Evolutionary conservation across 2,113 vertebrate genomes (phyloP), one percentile per base, ranked within the genome.

Genomic region (Accipiter cooperii): DNA sequence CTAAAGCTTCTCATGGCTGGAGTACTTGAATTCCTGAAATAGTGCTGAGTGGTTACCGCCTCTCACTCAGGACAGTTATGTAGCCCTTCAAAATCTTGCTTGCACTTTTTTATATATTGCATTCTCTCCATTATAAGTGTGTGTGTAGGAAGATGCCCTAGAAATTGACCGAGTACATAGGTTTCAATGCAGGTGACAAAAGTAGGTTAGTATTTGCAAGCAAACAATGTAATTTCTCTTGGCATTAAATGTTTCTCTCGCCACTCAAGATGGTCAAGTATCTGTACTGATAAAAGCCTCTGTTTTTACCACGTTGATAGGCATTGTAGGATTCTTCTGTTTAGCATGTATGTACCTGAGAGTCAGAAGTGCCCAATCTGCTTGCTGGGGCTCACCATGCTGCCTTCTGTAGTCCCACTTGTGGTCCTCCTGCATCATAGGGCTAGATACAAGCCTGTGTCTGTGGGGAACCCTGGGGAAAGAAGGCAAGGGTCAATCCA

Each of bases 281-380:
- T 8, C 22, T 69, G 24, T 33, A 54, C 52, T 42, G 21, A 38
- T 6, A 60, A 89, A 76, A 26, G 15, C 29, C 20, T 61, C n/a
- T 44, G 36, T 6, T 29, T 25, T 61, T 38, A 26, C 18, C 2
- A 0, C 3, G 2, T 0, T 51, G n/a, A 6, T 29, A 55, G 34
- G 77, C 40, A 60, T 12, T 24, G 33, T 20, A 65, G 49, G 34
- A 36, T 28, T 71, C 31, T 69, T 66, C 60, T 82, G 17, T 49
- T 44, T 6, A n/a, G 24, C 6, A 8, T 40, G 7, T 17, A 19
- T 33, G 20, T 63, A 47, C 25, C 49, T 73, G 47, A 34, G 63
- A 29, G 31, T 42, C 22, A 22, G 10, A 73, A 54, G 42, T 14
- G 20, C 15, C 44, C 42, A 9, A 0, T 12, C 34, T 89, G 36